A percentile compares a stretch with the other conserved stretches of the same genome.
Evolutionary conservation across 1,140 invertebrate species (phyloP).

Genomic region (Eulimnadia texana): DNA sequence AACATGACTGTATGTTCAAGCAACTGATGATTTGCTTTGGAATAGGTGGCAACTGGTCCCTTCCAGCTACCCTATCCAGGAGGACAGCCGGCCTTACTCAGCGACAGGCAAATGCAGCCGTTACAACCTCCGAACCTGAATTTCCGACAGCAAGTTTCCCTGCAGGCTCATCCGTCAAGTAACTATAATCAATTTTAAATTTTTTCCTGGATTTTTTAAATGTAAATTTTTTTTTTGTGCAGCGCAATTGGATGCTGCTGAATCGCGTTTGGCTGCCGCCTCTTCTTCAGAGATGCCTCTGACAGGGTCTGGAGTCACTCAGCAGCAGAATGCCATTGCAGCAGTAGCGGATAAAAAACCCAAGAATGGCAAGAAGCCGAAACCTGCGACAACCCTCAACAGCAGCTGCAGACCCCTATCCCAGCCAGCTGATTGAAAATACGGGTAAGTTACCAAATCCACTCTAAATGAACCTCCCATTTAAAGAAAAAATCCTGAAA

Average conservation of each 20-base stretch:
- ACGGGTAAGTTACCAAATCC: background rate
- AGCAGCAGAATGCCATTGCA: background rate
- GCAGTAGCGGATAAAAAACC: background rate
- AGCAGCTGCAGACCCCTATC: conserved; percentile 9
- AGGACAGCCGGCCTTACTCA: conserved; percentile 5
- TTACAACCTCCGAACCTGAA: conserved; percentile 24
- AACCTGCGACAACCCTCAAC: background rate
- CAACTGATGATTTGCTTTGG: background rate
- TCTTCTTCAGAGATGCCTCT: too few species aligned
- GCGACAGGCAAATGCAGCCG: conserved; percentile 6
- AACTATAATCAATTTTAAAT: conserved; percentile 7
- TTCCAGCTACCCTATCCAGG: background rate
- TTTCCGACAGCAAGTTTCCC: conserved; percentile 25
- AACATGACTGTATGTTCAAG: conserved; percentile 18
- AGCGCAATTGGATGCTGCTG: background rate
- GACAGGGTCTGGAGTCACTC: background rate
- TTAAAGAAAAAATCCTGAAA: too few species aligned
- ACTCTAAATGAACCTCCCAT: too few species aligned
- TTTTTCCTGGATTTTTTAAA: too few species aligned
- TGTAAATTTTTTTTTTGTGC: background rate
- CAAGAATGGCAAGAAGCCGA: background rate
- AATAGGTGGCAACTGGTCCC: background rate
- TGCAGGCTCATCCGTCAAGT: conserved; percentile 18
- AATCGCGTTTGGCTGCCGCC: background rate
- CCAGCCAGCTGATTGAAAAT: conserved; percentile 18